These are phyloP conservation scores for Malurus cyaneus DNA, from an alignment of 2,113 vertebrate genomes.

Conservation along the genomic window DNA sequence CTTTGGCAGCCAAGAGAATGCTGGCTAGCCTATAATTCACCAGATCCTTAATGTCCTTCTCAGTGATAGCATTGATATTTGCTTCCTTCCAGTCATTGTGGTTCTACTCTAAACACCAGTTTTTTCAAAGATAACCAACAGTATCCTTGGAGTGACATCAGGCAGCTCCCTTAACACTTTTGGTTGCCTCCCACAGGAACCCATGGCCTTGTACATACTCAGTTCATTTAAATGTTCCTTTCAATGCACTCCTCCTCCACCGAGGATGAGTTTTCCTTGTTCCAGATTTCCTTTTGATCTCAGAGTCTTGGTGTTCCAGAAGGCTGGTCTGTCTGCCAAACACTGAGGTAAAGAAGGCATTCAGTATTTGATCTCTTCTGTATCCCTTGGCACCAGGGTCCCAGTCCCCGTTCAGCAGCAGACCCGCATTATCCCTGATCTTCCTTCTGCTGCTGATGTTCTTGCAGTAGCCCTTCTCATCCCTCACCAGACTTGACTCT, in stretches of 20 bases:
- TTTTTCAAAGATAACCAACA: not conserved
- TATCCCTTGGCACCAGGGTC: not conserved
- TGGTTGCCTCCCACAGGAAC: not conserved
- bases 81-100: not conserved
- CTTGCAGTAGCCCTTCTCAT: too few relatives aligned
- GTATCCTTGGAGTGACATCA: not conserved
- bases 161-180: not conserved
- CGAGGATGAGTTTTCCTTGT: not conserved
- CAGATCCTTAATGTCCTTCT: not conserved
- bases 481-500: not conserved
- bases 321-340: not conserved
- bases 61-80: not conserved
- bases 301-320: not conserved
- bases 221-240: not conserved
- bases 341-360: not conserved
- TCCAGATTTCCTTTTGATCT: not conserved
- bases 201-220: not conserved
- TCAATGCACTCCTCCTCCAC: not conserved
- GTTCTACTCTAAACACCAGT: not conserved
- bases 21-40: not conserved
- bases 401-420: not conserved
- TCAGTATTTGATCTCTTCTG: not conserved
- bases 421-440: not conserved
- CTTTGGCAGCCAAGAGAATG: not conserved
- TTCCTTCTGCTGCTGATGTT: not conserved